Base-by-base conservation (phyloP, 2,888 invertebrate genomes). In the Drosophila eohydei region DNA sequence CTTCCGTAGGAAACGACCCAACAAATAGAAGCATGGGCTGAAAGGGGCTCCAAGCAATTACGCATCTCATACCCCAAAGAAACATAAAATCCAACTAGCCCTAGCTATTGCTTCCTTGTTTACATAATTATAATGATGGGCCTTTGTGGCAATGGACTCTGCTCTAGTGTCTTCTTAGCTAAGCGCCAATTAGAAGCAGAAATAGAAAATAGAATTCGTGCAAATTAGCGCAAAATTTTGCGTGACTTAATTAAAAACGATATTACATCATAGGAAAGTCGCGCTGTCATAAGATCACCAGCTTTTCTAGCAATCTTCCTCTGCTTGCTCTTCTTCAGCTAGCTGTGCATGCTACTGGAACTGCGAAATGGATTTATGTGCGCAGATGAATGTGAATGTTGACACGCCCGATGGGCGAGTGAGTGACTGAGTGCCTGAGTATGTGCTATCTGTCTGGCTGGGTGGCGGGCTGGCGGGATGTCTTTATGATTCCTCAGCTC, bases 181-280 rank as follows among this genome's bases (percentile, higher is more conserved):
- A 9, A 51, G 34, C 21, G 54, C 60, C 66, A 84, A 82, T 83
- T 81, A 83, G 77, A 83, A 86, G 81, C 65, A 69, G 69, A 85
- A 82, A 71, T 69, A 58, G 69, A 71, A 71, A 69, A 76, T 74
- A 77, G 77, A 77, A 77, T 68, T 58, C 51, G 62, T 70, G 74
- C 71, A 78, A 78, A 85, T 82, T 78, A 82, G 88, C 80, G 80
- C 76, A 78, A 71, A 82, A 85, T 88, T 82, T 84, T 86, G 89
- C 87, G 87, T 88, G 83, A 88, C 89, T 88, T 81, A 78, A 83
- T 88, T 88, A 84, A 81, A 75, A 83, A 66, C 41, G 59, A 63
- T 86, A 86, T 86, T 88, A 88, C 78, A 86, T 83, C 88, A 83
- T 71, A 78, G 72, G 64, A 84, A 83, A 86, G 83, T 78, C 54